A percentile compares a stretch with the other conserved stretches of the same genome.
Evolutionary conservation across 2,113 vertebrate genomes (phyloP).

Genomic region (Zapus hudsonius): DNA sequence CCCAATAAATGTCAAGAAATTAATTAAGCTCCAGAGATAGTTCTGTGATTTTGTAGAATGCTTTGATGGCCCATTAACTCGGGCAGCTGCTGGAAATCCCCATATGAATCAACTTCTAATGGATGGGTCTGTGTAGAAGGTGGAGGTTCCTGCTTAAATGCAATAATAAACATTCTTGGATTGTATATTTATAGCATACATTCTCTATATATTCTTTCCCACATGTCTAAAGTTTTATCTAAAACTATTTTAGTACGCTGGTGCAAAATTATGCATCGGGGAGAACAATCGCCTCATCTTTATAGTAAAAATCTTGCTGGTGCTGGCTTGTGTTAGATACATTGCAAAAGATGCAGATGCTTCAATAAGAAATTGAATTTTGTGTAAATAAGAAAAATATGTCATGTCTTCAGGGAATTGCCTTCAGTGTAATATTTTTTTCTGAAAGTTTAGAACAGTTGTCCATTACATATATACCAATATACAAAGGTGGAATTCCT

Average conservation of each 20-base stretch:
- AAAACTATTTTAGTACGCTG: conserved; percentile 36
- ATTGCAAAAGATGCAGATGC: conserved; percentile 37
- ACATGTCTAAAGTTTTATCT: conserved; percentile 39
- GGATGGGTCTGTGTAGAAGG: neutral
- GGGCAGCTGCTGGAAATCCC: conserved; percentile 14
- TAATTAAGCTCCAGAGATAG: conserved; percentile 62
- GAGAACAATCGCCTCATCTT: conserved; percentile 44
- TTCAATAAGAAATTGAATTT: conserved; percentile 61
- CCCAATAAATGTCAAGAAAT: conserved; percentile 61
- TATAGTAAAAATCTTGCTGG: neutral
- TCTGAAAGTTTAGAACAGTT: conserved; percentile 39
- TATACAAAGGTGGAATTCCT: conserved; percentile 17
- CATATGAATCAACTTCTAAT: neutral
- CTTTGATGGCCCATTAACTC: conserved; percentile 20
- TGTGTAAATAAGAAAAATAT: conserved; percentile 35
- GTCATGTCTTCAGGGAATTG: conserved; percentile 23
- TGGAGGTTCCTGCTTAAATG: conserved; percentile 5
- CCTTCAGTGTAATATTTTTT: conserved; percentile 43
- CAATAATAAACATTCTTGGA: neutral
- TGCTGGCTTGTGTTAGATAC: conserved; percentile 38
- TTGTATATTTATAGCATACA: neutral
- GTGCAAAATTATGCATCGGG: neutral
- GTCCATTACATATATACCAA: neutral
- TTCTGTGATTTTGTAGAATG: conserved; percentile 4
- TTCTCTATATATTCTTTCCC: neutral